Percentiles rank a stretch among this genome's conserved stretches.
Conservation (phyloP, 2,113 vertebrate genomes). For the Chrysemys picta region DNA sequence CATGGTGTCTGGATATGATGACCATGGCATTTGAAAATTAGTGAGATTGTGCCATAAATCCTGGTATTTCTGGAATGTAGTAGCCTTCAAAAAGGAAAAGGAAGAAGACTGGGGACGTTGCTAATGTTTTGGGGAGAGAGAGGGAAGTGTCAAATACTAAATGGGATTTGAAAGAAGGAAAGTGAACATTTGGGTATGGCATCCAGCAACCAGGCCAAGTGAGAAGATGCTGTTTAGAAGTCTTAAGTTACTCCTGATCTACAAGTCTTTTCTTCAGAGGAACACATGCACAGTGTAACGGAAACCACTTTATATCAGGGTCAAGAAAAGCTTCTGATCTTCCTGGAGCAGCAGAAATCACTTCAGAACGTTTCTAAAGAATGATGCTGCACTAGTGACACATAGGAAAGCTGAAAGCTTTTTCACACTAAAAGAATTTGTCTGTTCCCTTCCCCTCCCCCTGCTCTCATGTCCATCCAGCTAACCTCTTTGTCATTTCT, state of each 20-base stretch:
- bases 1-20: not conserved
- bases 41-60: not conserved
- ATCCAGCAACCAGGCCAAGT: not conserved
- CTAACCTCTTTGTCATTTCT: not conserved
- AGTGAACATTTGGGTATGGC: not conserved
- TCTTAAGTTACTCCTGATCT: not conserved
- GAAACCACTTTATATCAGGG: not conserved
- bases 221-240: rapidly evolving
- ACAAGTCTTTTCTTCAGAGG: rapidly evolving
- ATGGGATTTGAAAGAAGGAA: not conserved
- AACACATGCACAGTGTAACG: rapidly evolving
- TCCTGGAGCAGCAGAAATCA: not conserved
- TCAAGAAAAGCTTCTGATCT: rapidly evolving
- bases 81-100: not conserved
- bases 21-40: not conserved
- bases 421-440: not conserved
- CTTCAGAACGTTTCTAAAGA: not conserved
- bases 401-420: rapidly evolving
- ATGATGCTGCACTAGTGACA: rapidly evolving
- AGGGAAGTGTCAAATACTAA: not conserved
- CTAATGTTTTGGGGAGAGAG: not conserved
- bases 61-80: not conserved
- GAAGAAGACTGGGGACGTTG: not conserved
- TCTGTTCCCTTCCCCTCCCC: not conserved
- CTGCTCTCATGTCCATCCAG: not conserved